phyloP scores from a whole-genome alignment of 2,888 invertebrate species.

The Phengaris alcon region DNA sequence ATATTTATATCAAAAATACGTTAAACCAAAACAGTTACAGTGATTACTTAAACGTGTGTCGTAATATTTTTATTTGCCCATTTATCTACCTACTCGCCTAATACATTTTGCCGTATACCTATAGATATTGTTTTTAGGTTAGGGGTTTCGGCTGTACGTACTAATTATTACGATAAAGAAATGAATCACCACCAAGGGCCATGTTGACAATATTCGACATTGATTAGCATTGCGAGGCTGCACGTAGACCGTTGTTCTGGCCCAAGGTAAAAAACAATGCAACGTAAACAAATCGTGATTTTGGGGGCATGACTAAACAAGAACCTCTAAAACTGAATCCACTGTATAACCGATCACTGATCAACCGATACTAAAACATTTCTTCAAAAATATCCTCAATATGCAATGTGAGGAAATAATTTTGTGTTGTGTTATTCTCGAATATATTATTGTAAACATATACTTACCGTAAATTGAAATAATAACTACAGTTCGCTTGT shows the following conservation, averaged over 20 bases:
- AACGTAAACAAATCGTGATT: constrained; percentile 49
- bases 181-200: constrained; percentile 32
- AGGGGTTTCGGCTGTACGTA: neutral
- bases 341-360: neutral
- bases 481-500: no score
- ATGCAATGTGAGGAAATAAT: no score
- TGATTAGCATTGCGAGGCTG: constrained; percentile 68
- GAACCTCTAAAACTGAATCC: neutral
- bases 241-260: constrained; percentile 54
- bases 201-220: constrained; percentile 59
- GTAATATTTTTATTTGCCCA: neutral
- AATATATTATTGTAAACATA: neutral
- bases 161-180: neutral
- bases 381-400: no score
- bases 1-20: neutral
- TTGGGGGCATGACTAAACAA: constrained; percentile 68
- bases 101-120: no score
- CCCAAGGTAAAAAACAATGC: constrained; percentile 58
- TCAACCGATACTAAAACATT: no score
- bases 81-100: neutral
- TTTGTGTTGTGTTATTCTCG: neutral
- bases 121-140: no score
- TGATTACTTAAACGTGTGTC: neutral
- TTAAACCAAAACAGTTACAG: neutral
- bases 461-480: neutral